phyloP scores from a whole-genome alignment of 2,888 invertebrate species.

The Syrista parreyssii region DNA sequence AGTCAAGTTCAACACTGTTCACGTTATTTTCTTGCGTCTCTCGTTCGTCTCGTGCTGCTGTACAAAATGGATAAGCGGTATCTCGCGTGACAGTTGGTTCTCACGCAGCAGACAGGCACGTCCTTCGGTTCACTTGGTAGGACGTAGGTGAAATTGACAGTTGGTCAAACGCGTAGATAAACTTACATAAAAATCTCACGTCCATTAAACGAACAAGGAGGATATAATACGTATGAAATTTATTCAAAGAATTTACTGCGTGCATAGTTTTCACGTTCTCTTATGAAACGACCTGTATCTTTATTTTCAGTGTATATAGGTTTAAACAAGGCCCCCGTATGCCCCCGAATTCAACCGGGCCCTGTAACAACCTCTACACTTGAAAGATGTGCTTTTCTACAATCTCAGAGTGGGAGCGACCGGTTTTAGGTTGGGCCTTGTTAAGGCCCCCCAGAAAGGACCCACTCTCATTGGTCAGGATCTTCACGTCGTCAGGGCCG shows the following conservation, averaged over 20 bases:
- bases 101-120: not conserved
- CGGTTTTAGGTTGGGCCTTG: slow-evolving; percentile 30
- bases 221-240: not conserved
- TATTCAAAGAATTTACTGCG: not conserved
- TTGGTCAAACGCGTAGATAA: not conserved
- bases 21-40: not conserved
- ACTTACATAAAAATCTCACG: not conserved
- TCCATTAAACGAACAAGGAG: not conserved
- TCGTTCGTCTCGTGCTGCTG: not conserved
- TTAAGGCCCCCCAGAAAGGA: slow-evolving; percentile 20
- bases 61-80: not conserved
- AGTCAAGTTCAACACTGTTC: not conserved
- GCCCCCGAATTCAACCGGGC: slow-evolving; percentile 31
- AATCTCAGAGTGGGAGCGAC: slow-evolving; percentile 32
- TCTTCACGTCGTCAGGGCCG: not conserved
- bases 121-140: not conserved
- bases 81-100: not conserved
- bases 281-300: not conserved
- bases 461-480: slow-evolving; percentile 25
- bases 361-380: slow-evolving; percentile 14
- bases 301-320: not conserved
- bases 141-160: not conserved
- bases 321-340: slow-evolving; percentile 18
- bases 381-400: slow-evolving; percentile 29
- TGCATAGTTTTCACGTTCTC: not conserved